Conservation (phyloP, 1,140 invertebrate species). For the Acromyrmex echinatior region DNA sequence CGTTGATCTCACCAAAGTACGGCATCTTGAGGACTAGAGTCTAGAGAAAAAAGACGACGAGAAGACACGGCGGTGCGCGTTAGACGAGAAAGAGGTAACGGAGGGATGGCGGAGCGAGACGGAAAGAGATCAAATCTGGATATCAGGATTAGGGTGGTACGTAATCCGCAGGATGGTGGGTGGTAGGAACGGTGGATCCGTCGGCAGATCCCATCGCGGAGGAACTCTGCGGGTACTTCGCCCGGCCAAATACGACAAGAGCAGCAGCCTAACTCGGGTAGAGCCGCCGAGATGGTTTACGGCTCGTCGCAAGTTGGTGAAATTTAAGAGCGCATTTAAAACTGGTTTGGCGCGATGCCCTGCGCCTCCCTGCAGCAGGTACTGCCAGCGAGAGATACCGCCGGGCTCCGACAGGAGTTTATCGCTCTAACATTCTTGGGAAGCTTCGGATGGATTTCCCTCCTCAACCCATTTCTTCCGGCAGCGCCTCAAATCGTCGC, state of each 20-base stretch:
- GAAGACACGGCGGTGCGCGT: neutral
- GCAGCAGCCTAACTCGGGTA: conserved; percentile 81
- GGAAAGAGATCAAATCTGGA: conserved; percentile 76
- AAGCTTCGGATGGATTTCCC: conserved; percentile 85
- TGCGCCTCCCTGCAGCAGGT: conserved; percentile 80
- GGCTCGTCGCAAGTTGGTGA: conserved; percentile 85
- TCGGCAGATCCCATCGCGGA: conserved; percentile 79
- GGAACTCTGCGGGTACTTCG: conserved; percentile 81
- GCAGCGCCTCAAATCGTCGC: conserved; percentile 46
- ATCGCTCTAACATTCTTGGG: conserved; percentile 86
- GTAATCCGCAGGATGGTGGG: conserved; percentile 79
- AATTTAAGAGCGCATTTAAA: conserved; percentile 87
- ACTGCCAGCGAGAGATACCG: conserved; percentile 83
- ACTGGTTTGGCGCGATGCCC: conserved; percentile 86
- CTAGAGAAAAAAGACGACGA: neutral
- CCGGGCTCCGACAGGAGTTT: conserved; percentile 84
- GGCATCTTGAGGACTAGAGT: neutral
- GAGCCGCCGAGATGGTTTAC: conserved; percentile 85
- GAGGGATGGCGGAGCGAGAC: conserved; percentile 13
- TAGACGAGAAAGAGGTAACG: conserved; percentile 15
- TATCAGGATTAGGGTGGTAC: conserved; percentile 76
- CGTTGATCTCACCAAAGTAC: conserved; percentile 32
- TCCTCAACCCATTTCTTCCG: conserved; percentile 75
- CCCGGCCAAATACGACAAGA: conserved; percentile 81
- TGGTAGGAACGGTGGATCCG: conserved; percentile 75